Conservation (phyloP, 2,888 invertebrate genomes). For the Tiliacea citrago region DNA sequence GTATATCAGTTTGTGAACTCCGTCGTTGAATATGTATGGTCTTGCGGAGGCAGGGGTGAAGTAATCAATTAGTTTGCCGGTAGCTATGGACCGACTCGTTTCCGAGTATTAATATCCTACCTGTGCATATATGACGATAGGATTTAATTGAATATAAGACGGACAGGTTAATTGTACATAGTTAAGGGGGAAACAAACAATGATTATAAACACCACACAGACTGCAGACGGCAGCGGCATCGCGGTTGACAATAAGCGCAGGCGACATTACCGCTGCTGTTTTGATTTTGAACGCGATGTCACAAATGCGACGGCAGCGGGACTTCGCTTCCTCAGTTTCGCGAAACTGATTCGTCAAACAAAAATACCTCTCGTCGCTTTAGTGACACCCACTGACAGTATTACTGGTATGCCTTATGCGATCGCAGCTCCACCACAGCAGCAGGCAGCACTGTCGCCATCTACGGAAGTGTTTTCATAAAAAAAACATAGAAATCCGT, state of each 20-base stretch:
- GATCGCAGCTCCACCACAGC: neutral
- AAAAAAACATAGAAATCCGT: neutral
- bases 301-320: neutral
- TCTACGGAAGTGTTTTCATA: neutral
- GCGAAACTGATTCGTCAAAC: neutral
- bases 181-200: neutral
- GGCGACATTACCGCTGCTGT: neutral
- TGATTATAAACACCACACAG: neutral
- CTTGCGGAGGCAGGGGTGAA: neutral
- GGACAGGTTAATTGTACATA: neutral
- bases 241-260: neutral
- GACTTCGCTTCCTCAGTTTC: neutral
- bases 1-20: conserved; percentile 11
- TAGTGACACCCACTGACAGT: neutral
- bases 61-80: neutral
- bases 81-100: neutral
- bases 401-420: neutral
- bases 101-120: conserved; percentile 18
- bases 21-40: conserved; percentile 8
- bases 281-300: neutral
- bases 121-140: neutral
- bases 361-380: too few relatives aligned
- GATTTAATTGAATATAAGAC: conserved; percentile 14
- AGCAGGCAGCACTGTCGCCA: neutral
- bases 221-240: neutral